phyloP scores from a whole-genome alignment of 2,797 vertebrate species.

The Loris lydekkerianus region DNA sequence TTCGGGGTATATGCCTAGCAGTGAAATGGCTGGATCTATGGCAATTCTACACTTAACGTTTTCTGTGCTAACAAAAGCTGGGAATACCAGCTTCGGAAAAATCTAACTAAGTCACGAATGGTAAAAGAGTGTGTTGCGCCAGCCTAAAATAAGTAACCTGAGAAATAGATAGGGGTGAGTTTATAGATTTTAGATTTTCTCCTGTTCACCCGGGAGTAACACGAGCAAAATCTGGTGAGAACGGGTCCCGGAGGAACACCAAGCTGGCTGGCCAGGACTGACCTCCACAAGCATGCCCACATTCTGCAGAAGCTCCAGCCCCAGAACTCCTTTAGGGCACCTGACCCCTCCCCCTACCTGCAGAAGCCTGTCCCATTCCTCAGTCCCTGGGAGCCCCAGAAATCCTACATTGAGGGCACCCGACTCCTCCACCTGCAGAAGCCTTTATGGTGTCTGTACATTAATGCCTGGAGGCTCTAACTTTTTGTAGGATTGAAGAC shows the following conservation, averaged over 20 bases:
- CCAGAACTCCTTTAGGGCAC: no score
- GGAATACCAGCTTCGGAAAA: no score
- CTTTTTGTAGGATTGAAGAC: accelerated
- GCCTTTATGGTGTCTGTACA: neutral
- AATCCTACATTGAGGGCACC: accelerated
- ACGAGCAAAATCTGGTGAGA: no score
- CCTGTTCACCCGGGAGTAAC: no score
- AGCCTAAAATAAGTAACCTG: neutral
- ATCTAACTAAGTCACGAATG: neutral
- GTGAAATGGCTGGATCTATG: accelerated
- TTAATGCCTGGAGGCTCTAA: no score
- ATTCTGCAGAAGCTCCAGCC: no score
- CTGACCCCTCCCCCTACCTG: no score
- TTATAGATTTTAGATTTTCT: neutral
- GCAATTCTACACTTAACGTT: accelerated
- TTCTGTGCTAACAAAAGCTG: neutral
- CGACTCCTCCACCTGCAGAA: accelerated
- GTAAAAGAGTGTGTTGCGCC: accelerated
- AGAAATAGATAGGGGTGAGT: neutral
- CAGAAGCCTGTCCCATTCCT: no score
- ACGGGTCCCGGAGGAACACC: accelerated
- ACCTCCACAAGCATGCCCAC: accelerated
- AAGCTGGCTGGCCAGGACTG: accelerated
- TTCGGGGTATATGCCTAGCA: accelerated
- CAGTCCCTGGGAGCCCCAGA: neutral